Percentiles rank a stretch among this genome's conserved stretches.
phyloP scores from a whole-genome alignment of 2,888 invertebrate species.

The Hirtodrosophila cameraria region DNA sequence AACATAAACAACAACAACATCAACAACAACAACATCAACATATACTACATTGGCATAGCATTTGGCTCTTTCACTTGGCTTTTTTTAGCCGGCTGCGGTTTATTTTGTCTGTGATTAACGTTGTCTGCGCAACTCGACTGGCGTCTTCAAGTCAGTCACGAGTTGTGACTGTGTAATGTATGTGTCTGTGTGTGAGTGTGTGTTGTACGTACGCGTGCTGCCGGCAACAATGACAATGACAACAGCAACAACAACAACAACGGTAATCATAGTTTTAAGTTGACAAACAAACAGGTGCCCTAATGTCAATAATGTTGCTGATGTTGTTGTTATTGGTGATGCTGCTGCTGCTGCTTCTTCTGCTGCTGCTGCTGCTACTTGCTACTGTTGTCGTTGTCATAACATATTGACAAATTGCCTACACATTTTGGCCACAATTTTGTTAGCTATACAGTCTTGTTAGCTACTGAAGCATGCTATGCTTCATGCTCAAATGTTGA shows the following conservation, averaged over 20 bases:
- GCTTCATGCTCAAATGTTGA: conserved; percentile 62
- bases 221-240: conserved; percentile 49
- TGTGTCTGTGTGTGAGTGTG: conserved; percentile 32
- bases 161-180: conserved; percentile 44
- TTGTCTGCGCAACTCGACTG: conserved; percentile 44
- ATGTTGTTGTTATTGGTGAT: conserved; percentile 17
- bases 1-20: conserved; percentile 8
- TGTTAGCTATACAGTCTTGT: conserved; percentile 36
- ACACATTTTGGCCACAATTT: conserved; percentile 74
- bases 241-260: conserved; percentile 45
- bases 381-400: conserved; percentile 53
- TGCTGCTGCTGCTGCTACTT: conserved; percentile 21
- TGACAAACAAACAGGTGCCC: conserved; percentile 76
- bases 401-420: conserved; percentile 75
- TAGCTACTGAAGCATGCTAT: conserved; percentile 72
- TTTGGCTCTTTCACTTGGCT: conserved; percentile 63
- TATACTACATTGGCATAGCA: conserved; percentile 44
- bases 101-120: conserved; percentile 71
- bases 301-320: conserved; percentile 73
- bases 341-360: conserved; percentile 19
- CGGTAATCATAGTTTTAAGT: conserved; percentile 75
- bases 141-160: conserved; percentile 65
- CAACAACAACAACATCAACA: conserved; percentile 17
- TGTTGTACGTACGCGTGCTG: conserved; percentile 68
- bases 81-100: conserved; percentile 22